Evolutionary conservation across 2,113 vertebrate species (phyloP).

Genomic region (Pica pica): DNA sequence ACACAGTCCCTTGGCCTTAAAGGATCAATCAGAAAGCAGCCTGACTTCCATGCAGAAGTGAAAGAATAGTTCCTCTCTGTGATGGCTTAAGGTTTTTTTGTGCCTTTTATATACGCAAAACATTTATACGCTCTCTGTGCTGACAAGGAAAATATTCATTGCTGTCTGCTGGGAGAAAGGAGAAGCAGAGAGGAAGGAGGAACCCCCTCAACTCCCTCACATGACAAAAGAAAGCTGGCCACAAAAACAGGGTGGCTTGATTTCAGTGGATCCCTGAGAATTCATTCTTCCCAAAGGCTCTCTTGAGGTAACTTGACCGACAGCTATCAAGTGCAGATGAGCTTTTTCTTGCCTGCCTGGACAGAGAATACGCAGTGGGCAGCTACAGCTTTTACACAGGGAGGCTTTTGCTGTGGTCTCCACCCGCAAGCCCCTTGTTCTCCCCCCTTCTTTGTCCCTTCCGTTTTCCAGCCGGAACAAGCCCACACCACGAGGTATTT

Average conservation of each 20-base stretch:
- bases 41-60: not conserved
- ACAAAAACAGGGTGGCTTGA: fast-evolving
- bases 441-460: not conserved
- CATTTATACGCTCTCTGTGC: not conserved
- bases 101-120: not conserved
- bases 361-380: not conserved
- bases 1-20: not conserved
- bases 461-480: not conserved
- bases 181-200: not conserved
- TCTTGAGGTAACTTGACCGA: not conserved
- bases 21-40: not conserved
- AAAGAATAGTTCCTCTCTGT: not conserved
- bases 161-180: not conserved
- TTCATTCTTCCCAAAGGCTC: not conserved
- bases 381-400: not conserved
- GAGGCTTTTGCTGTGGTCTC: not conserved
- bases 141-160: not conserved
- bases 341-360: not conserved
- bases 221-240: not conserved
- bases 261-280: not conserved
- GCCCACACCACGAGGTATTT: not conserved
- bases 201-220: not conserved
- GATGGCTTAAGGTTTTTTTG: not conserved
- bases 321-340: not conserved
- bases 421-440: not conserved